Evolutionary conservation across 2,113 vertebrate genomes (phyloP).

Genomic region (Silurus asotus): DNA sequence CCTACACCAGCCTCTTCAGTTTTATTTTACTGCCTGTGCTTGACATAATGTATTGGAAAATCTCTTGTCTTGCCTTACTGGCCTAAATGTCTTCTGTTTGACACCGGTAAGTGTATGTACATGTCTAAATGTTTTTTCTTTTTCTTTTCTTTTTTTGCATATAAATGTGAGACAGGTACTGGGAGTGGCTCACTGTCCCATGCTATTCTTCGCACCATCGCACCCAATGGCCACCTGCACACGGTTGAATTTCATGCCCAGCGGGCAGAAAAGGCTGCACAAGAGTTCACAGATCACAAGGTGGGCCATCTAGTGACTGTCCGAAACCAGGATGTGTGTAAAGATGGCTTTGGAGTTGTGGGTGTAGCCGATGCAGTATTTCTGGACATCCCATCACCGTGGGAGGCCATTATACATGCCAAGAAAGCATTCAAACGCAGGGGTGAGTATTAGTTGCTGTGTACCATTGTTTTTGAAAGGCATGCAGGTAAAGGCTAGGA

Average conservation of each 20-base stretch:
- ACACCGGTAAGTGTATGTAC: neutral
- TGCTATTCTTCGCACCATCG: conserved; percentile 88
- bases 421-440: conserved; percentile 84
- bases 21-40: neutral
- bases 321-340: conserved; percentile 92
- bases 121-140: conserved; percentile 9
- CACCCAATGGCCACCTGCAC: conserved; percentile 91
- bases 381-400: conserved; percentile 93
- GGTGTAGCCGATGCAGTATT: conserved; percentile 88
- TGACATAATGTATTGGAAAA: neutral
- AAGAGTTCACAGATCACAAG: conserved; percentile 89
- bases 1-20: neutral
- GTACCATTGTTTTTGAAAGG: neutral
- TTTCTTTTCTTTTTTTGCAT: neutral
- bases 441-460: conserved; percentile 69
- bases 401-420: conserved; percentile 92
- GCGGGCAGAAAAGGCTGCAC: conserved; percentile 82
- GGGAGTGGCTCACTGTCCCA: conserved; percentile 97
- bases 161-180: conserved; percentile 74
- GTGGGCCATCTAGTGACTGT: conserved; percentile 90
- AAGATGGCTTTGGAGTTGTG: conserved; percentile 86
- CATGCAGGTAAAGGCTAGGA: neutral
- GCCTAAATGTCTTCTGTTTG: neutral
- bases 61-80: neutral
- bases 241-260: conserved; percentile 96